Evolutionary conservation across 2,113 vertebrate genomes (phyloP).

Genomic region (Chaetorhynchus papuensis): DNA sequence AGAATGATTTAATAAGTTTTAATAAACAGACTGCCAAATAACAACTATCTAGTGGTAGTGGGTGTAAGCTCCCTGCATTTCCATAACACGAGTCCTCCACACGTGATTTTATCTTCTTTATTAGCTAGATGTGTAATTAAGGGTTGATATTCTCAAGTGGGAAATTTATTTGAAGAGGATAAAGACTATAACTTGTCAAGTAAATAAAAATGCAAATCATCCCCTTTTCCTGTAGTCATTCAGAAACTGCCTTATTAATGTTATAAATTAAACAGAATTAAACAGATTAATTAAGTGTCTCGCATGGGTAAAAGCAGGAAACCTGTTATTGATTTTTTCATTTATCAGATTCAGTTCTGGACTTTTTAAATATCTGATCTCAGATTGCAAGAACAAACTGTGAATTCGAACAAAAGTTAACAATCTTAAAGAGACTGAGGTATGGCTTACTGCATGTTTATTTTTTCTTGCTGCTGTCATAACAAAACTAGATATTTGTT

Average conservation of each 20-base stretch:
- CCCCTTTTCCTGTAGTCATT: not conserved
- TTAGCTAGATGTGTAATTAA: not conserved
- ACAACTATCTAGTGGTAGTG: not conserved
- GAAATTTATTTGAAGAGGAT: not conserved
- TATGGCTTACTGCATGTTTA: not conserved
- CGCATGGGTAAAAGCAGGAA: not conserved
- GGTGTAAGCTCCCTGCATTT: not conserved
- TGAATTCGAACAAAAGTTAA: not conserved
- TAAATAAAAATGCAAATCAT: not conserved
- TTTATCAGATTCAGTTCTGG: not conserved
- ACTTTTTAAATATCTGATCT: not conserved
- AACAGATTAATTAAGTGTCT: not conserved
- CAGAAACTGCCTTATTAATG: not conserved
- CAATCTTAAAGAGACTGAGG: not conserved
- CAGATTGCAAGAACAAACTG: not conserved
- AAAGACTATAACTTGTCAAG: not conserved
- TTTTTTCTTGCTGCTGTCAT: not conserved
- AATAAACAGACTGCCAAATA: not conserved
- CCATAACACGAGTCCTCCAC: not conserved
- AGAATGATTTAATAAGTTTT: not conserved
- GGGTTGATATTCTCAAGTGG: not conserved
- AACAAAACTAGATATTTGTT: not conserved
- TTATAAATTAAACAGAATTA: conserved; percentile 7
- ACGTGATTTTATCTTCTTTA: not conserved
- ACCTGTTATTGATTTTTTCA: not conserved